Evolutionary conservation across 2,797 vertebrate genomes (phyloP), one percentile per base, ranked within the genome.

Genomic region (Propithecus perrieri): DNA sequence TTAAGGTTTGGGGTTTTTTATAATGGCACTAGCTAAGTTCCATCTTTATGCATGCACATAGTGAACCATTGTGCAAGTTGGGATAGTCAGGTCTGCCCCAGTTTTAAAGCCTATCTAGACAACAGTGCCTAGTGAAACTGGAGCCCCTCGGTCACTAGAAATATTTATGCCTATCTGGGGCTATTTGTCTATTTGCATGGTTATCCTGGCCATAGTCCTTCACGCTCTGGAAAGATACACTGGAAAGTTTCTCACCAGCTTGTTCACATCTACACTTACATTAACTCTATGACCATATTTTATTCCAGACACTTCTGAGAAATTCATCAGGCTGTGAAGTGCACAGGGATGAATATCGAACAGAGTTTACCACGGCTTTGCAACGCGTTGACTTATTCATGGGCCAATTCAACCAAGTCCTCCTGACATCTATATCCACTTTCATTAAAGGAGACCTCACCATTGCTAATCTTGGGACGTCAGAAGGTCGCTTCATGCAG

Each of bases 401-500:
- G 96, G 99, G 99, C 69, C 99, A 99, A 85, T 99, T 99, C 98
- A 98, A 98, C 30, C 98, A 98, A 74, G 99, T 99, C 91, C 98
- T 99, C 95, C 97, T 99, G 13, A 99, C 99, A 8, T 99, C 99
- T 0, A 99, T 99, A 97, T 99, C 99, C 0, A 98, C 99, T 97
- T 99, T 99, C 84, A 98, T 98, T 98, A 99, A 99, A 94, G 99
- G 99, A 1, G 98, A 99, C 63, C 99, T 99, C 30, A 99, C 99
- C 0, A 98, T 99, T 89, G 99, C 99, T 20, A 99, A 99, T 89
- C 98, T 99, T 28, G 99, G 99, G 72, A 99, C 99, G 0, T 99
- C 99, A 0, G 99, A 99, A 48, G 99, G 99, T 3, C 99, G 99
- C 46, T 99, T 99, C 98, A 99, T 99, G 94, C 99, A 99, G 99